Base-by-base conservation (phyloP, 2,797 vertebrate genomes). In the Brotula barbata region DNA sequence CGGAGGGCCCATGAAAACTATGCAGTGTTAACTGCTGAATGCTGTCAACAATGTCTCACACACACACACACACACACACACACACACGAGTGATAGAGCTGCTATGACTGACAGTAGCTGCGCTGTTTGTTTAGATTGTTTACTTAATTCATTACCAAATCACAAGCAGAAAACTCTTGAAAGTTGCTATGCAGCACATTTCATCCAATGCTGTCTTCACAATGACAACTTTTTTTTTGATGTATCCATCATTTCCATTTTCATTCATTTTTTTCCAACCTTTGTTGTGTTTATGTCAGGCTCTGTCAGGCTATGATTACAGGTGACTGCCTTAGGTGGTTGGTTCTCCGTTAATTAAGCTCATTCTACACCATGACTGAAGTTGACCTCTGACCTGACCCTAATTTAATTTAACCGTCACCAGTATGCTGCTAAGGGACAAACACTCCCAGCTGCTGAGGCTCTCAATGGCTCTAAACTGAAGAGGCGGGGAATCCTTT, bases 361-460 rank as follows among this genome's bases (percentile, higher is more conserved):
- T 48, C 55, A 37, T 71, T 83, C 66, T 58, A n/a, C 43, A 64
- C 14, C 49, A 42, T 65, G 20, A 23, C 62, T 46, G 21, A n/a
- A 55, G 40, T 43, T 80, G 80, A 87, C 78, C 85, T 73, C 37
- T 81, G 73, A 83, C 78, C 87, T 77, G 80, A 85, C 75, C 83
- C 81, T 75, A 41, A 71, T 85, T 86, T 70, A 83, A 77, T 57
- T 33, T 76, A 65, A 82, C 80, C 67, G 64, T 68, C 59, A 71
- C 57, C 60, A 70, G 72, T 76, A 81, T 65, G 63, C 71, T 71
- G 78, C 62, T 68, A 75, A 75, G 75, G 71, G 78, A 86, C 81
- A 87, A 90, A 87, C 85, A 84, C 76, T 88, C 77, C 83, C 85
- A 89, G 83, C 81, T 87, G 84, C 83, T 55, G 46, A 76, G 56